A percentile compares a stretch with the other conserved stretches of the same genome.
phyloP scores from a whole-genome alignment of 1,140 invertebrate species.

The Aphelinus atriplicis region DNA sequence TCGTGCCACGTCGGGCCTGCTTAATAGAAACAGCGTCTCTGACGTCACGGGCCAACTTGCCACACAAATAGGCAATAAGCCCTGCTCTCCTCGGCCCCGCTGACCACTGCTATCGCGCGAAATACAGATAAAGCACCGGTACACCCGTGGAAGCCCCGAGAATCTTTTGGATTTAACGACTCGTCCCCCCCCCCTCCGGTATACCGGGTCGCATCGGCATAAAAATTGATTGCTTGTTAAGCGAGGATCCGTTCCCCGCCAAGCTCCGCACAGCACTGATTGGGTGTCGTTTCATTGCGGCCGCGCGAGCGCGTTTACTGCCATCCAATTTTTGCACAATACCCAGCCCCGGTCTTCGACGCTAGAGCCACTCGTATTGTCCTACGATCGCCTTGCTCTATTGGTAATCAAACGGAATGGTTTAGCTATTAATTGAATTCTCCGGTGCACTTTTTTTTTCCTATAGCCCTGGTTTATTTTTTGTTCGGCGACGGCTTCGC shows the following conservation, averaged over 20 bases:
- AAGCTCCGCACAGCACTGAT: slow-evolving; percentile 15
- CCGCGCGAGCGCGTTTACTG: background rate
- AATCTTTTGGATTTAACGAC: background rate
- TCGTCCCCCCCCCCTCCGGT: slow-evolving; percentile 35
- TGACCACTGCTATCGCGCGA: too few relatives aligned
- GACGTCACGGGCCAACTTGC: too few relatives aligned
- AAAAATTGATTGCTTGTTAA: slow-evolving; percentile 44
- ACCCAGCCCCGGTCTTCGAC: background rate
- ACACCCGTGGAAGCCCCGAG: too few relatives aligned
- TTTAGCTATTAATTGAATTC: background rate
- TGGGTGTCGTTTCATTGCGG: slow-evolving; percentile 11
- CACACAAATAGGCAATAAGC: background rate
- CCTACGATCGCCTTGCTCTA: background rate
- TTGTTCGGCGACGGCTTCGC: too few relatives aligned
- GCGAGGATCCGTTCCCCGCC: background rate
- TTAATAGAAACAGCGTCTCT: too few relatives aligned
- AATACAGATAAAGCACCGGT: too few relatives aligned
- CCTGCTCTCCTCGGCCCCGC: background rate
- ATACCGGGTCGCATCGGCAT: slow-evolving; percentile 27
- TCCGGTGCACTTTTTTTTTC: background rate
- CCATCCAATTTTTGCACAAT: slow-evolving; percentile 18
- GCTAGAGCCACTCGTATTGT: background rate
- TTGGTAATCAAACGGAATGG: slow-evolving; percentile 18
- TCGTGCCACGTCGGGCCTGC: too few relatives aligned
- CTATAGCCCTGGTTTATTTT: too few relatives aligned